A percentile compares a stretch with the other conserved stretches of the same genome.
phyloP scores from a whole-genome alignment of 1,140 invertebrate species.

The Drosophila oshimai region DNA sequence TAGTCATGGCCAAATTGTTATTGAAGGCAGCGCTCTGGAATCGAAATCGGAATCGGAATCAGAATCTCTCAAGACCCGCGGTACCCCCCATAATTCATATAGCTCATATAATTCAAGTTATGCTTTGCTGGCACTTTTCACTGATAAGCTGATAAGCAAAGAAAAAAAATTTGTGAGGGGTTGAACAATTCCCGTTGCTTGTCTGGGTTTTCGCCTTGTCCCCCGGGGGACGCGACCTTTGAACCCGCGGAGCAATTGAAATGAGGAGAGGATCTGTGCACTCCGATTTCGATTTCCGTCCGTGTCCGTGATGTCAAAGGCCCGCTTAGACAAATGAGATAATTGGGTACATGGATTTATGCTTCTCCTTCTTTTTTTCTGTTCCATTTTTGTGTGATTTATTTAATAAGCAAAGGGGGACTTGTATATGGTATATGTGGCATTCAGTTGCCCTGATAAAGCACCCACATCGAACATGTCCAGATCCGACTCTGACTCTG shows the following conservation, averaged over 20 bases:
- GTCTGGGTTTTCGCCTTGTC: background rate
- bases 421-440: constrained; percentile 10
- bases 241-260: constrained; percentile 53
- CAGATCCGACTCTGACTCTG: background rate
- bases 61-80: constrained; percentile 9
- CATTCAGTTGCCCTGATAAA: constrained; percentile 25
- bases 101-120: constrained; percentile 31
- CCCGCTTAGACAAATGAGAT: constrained; percentile 77
- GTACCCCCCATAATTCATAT: constrained; percentile 2
- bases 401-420: constrained; percentile 59
- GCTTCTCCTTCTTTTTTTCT: background rate
- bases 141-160: constrained; percentile 57
- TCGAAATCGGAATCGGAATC: too few species aligned
- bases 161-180: background rate
- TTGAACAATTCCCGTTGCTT: constrained; percentile 34
- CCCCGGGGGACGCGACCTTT: constrained; percentile 11
- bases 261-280: constrained; percentile 46
- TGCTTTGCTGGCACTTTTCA: constrained; percentile 51
- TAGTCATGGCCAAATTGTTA: constrained; percentile 81
- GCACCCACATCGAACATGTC: constrained; percentile 2
- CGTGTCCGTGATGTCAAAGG: constrained; percentile 53
- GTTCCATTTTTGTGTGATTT: constrained; percentile 59
- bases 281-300: constrained; percentile 67
- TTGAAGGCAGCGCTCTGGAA: constrained; percentile 56
- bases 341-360: constrained; percentile 78